Conservation (phyloP, 2,113 vertebrate genomes). For the Lepidothrix coronata region DNA sequence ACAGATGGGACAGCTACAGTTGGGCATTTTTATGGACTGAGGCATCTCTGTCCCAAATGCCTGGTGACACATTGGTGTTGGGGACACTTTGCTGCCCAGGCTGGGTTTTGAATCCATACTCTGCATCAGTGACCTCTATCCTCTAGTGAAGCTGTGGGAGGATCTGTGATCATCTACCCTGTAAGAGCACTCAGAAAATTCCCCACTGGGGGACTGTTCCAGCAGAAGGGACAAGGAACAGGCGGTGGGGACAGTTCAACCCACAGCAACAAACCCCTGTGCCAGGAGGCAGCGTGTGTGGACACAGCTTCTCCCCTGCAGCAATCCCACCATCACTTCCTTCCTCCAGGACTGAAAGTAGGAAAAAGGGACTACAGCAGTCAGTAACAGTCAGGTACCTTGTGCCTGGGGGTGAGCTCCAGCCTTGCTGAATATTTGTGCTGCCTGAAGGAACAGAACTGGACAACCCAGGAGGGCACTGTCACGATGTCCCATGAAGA, state of each 20-base stretch:
- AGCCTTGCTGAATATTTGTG: not conserved
- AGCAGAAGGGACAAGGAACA: not conserved
- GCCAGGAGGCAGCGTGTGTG: not conserved
- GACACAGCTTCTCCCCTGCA: not conserved
- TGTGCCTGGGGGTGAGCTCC: not conserved
- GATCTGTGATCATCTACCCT: not conserved
- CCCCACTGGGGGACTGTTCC: not conserved
- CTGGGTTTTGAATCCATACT: not conserved
- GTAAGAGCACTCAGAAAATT: not conserved
- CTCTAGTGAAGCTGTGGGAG: not conserved
- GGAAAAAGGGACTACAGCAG: not conserved
- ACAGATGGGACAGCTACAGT: not conserved
- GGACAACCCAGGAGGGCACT: not conserved
- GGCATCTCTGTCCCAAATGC: not conserved
- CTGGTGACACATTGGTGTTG: not conserved
- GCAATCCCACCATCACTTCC: not conserved
- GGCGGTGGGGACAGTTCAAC: not conserved
- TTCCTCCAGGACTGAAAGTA: not conserved
- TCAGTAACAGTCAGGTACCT: not conserved
- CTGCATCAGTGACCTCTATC: not conserved
- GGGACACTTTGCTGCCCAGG: not conserved
- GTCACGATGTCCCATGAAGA: not conserved
- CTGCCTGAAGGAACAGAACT: not conserved
- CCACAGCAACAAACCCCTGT: not conserved
- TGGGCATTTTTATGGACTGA: not conserved